phyloP scores from a whole-genome alignment of 2,797 vertebrate genomes.

The Anisognathus igniventris region DNA sequence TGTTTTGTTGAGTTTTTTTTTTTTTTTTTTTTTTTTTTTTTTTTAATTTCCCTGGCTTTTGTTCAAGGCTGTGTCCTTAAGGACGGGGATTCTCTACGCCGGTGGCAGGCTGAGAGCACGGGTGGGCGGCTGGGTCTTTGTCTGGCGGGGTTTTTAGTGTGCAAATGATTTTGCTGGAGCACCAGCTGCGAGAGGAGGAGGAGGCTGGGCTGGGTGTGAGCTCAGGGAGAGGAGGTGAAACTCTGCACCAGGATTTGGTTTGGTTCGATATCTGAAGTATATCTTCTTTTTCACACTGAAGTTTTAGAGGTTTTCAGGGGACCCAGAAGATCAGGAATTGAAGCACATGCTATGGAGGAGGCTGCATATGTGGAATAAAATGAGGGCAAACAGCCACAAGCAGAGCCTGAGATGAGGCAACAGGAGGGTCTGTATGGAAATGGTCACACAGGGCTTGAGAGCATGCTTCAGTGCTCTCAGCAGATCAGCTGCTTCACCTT shows the following conservation, averaged over 20 bases:
- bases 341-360: neutral
- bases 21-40: neutral
- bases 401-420: neutral
- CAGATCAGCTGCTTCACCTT: neutral
- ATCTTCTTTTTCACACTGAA: neutral
- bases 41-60: constrained; percentile 25
- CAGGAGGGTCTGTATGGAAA: neutral
- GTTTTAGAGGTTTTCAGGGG: neutral
- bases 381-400: neutral
- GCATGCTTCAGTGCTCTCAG: neutral
- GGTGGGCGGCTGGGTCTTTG: constrained; percentile 24
- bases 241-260: neutral
- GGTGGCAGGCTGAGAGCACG: constrained; percentile 14
- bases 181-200: neutral
- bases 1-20: neutral
- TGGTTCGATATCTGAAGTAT: neutral
- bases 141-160: neutral
- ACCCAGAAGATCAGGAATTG: neutral
- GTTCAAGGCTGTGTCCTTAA: constrained; percentile 50
- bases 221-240: neutral
- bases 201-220: neutral
- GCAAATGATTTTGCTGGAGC: neutral
- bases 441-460: fast-evolving
- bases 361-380: neutral
- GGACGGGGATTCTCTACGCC: neutral